These are phyloP conservation scores for Zosterops pallidus DNA, from an alignment of 2,113 vertebrate genomes.

Conservation along the genomic window DNA sequence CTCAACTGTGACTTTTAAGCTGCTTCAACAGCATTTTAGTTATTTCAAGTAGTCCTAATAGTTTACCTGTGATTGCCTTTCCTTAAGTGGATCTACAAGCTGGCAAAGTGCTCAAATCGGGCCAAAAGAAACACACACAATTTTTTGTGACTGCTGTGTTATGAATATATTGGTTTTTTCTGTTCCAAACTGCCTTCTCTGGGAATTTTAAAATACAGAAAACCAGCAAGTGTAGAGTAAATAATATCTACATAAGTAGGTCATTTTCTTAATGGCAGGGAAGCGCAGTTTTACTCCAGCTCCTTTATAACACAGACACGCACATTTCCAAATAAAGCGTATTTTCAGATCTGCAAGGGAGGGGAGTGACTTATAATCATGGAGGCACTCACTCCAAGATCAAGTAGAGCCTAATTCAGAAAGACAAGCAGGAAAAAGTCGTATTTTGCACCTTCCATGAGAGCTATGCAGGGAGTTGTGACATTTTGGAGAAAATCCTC, in stretches of 20 bases:
- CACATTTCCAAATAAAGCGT: neutral
- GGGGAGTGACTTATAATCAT: neutral
- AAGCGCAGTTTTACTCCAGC: neutral
- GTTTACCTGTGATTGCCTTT: neutral
- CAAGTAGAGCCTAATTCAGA: conserved; percentile 43
- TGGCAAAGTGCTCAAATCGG: neutral
- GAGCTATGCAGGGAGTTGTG: conserved; percentile 42
- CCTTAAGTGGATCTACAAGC: neutral
- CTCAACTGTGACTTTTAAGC: neutral
- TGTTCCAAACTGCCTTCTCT: neutral
- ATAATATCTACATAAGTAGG: neutral
- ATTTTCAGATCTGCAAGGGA: neutral
- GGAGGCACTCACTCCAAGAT: conserved; percentile 22
- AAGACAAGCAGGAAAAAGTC: conserved; percentile 55
- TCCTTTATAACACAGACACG: neutral
- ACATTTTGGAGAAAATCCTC: conserved; percentile 45
- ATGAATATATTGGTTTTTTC: neutral
- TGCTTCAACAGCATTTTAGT: neutral
- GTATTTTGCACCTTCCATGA: neutral
- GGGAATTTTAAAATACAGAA: neutral
- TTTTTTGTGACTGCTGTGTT: neutral
- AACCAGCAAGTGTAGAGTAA: neutral
- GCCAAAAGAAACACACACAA: neutral
- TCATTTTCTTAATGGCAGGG: neutral
- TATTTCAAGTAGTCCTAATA: neutral